phyloP scores from a whole-genome alignment of 1,140 invertebrate species.

The Venturia canescens region DNA sequence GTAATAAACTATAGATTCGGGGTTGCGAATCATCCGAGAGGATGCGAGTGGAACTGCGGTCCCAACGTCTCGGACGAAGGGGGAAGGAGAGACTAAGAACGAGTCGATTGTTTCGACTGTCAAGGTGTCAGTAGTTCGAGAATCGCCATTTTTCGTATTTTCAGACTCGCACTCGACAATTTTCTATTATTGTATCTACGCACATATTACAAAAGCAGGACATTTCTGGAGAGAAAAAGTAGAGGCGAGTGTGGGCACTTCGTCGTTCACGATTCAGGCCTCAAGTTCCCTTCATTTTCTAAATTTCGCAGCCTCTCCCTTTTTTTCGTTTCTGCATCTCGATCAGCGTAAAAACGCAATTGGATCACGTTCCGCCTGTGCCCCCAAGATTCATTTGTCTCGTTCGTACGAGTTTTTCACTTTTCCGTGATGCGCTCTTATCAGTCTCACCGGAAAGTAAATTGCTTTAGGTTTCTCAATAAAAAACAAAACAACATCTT shows the following conservation, averaged over 20 bases:
- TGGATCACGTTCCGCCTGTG: no score
- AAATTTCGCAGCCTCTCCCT: conserved; percentile 11
- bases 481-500: not conserved
- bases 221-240: conserved; percentile 55
- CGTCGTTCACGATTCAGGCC: conserved; percentile 25
- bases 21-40: conserved; percentile 8
- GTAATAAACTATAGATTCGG: conserved; percentile 66
- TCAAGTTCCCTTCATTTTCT: conserved; percentile 35
- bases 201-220: conserved; percentile 64
- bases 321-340: conserved; percentile 7
- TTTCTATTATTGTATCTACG: conserved; percentile 58
- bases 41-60: conserved; percentile 15
- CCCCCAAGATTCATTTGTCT: no score
- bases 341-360: no score
- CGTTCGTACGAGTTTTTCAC: no score
- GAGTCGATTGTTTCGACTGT: not conserved
- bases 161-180: conserved; percentile 44
- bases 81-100: not conserved
- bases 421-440: not conserved
- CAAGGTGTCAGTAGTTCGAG: not conserved
- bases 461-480: not conserved
- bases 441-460: not conserved
- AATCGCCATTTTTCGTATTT: conserved; percentile 59
- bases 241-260: conserved; percentile 51
- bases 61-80: not conserved